Percentiles rank a stretch among this genome's conserved stretches.
Evolutionary conservation across 2,797 vertebrate species (phyloP).

Genomic region (Podarcis lilfordi): DNA sequence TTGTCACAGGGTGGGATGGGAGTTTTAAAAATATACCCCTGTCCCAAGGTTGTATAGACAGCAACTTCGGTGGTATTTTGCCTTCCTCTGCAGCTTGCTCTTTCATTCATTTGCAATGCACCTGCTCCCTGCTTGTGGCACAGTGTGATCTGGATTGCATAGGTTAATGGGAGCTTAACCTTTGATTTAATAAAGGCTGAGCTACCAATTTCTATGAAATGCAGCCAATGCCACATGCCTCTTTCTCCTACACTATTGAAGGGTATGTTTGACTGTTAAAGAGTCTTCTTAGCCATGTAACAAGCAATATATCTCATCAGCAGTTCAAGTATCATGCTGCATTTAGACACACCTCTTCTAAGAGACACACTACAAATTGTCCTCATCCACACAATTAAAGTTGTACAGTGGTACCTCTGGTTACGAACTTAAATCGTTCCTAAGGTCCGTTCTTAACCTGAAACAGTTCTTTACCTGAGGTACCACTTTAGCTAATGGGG

Average conservation of each 20-base stretch:
- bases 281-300: background rate
- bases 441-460: too few species aligned
- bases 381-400: background rate
- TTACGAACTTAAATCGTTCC: too few species aligned
- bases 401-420: background rate
- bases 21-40: too few species aligned
- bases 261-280: background rate
- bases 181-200: background rate
- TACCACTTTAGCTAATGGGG: too few species aligned
- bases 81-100: background rate
- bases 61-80: background rate
- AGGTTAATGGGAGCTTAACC: background rate
- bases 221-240: background rate
- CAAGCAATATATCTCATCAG: background rate
- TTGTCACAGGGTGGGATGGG: too few species aligned
- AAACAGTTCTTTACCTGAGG: too few species aligned
- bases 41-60: background rate
- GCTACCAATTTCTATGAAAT: background rate
- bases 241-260: background rate
- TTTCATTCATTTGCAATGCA: background rate
- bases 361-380: slow-evolving; percentile 6
- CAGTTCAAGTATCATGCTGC: background rate
- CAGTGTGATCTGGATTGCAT: background rate
- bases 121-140: background rate
- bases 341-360: background rate